Evolutionary conservation across 2,797 vertebrate genomes (phyloP).

Genomic region (Tympanoctomys barrerae): DNA sequence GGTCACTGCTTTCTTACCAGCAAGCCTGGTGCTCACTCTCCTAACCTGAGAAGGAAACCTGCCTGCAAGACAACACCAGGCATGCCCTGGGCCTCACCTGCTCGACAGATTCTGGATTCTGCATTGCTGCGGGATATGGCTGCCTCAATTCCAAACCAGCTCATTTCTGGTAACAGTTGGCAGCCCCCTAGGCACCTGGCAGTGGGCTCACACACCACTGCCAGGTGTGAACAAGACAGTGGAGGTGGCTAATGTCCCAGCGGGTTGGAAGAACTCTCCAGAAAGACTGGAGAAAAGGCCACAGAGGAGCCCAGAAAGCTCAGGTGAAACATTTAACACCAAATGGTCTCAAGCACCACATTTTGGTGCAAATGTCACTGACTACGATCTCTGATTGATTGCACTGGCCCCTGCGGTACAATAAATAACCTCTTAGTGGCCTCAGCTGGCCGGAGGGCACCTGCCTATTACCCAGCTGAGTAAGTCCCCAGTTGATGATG

Average conservation of each 20-base stretch:
- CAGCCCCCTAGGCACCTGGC: background rate
- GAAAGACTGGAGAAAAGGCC: background rate
- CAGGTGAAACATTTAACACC: background rate
- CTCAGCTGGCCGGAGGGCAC: background rate
- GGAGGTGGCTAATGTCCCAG: background rate
- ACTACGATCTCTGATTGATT: constrained; percentile 54
- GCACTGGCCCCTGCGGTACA: background rate
- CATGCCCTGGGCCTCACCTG: background rate
- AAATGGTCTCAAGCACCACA: constrained; percentile 4
- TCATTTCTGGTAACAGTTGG: background rate
- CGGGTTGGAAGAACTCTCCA: background rate
- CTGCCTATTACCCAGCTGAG: constrained; percentile 71
- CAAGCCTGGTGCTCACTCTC: background rate
- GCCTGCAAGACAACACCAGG: background rate
- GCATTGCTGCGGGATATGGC: background rate
- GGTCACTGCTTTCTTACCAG: background rate
- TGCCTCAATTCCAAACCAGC: background rate
- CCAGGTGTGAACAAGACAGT: background rate
- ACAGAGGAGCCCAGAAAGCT: background rate
- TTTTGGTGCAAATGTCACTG: constrained; percentile 50
- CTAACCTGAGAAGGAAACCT: background rate
- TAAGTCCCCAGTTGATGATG: background rate
- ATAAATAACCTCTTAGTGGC: constrained; percentile 40
- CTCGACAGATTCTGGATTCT: too few relatives aligned
- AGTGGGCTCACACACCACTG: background rate